Percentiles rank a stretch among this genome's conserved stretches.
phyloP scores from a whole-genome alignment of 2,113 vertebrate species.

The Pelusios castaneus region DNA sequence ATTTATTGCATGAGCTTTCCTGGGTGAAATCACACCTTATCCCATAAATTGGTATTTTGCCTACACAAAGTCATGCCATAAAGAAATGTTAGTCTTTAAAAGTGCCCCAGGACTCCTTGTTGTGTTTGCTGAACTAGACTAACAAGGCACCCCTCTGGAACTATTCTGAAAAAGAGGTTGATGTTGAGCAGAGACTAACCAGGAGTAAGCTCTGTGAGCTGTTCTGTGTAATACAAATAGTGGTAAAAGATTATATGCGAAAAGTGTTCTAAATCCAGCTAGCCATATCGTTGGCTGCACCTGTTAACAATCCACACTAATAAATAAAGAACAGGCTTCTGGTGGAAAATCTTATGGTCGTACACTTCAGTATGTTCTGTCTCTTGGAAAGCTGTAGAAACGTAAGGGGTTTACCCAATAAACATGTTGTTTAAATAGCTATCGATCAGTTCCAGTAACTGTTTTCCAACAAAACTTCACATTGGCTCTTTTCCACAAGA shows the following conservation, averaged over 20 bases:
- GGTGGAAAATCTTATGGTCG: background rate
- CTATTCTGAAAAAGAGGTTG: background rate
- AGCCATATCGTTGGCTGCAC: background rate
- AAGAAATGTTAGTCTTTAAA: no score
- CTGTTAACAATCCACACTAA: background rate
- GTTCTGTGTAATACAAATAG: background rate
- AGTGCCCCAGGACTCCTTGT: no score
- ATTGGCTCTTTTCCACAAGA: background rate
- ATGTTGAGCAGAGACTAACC: background rate
- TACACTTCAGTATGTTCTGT: background rate
- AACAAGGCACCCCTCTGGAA: no score
- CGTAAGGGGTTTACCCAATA: accelerated
- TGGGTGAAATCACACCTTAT: no score
- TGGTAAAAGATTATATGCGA: background rate
- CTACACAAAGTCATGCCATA: no score
- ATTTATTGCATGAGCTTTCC: no score
- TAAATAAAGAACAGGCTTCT: background rate
- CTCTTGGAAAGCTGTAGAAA: background rate
- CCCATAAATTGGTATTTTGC: no score
- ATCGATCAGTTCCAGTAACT: background rate
- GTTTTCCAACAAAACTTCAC: background rate
- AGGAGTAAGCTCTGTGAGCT: background rate
- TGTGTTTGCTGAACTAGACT: no score
- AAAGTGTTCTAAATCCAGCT: background rate
- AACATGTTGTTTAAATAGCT: background rate